Conservation (phyloP, 1,140 invertebrate species). For the Drosophila chauvacae region DNA sequence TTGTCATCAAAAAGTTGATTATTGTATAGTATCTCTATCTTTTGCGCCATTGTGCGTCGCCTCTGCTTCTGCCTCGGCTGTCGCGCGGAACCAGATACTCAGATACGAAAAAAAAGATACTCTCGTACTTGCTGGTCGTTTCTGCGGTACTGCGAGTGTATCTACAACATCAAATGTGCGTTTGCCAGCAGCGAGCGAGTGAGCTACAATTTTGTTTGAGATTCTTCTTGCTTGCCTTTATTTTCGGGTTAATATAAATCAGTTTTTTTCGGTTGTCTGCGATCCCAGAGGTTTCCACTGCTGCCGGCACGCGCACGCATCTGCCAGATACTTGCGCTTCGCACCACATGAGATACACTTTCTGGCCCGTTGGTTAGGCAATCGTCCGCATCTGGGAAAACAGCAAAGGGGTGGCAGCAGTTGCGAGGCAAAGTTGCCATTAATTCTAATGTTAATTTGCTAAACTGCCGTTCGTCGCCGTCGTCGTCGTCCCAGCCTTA, state of each 20-base stretch:
- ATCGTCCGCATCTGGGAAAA: conserved; percentile 53
- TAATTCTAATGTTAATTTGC: conserved; percentile 37
- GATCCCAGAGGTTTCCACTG: conserved; percentile 10
- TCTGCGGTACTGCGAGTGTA: conserved; percentile 50
- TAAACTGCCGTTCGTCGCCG: conserved; percentile 26
- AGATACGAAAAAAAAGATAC: conserved; percentile 49
- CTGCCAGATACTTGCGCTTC: conserved; percentile 64
- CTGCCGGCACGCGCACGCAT: conserved; percentile 62
- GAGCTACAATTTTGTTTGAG: conserved; percentile 50
- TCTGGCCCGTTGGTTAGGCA: conserved; percentile 65
- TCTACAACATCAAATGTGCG: conserved; percentile 81
- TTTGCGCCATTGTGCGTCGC: no score
- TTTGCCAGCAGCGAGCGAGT: conserved; percentile 13
- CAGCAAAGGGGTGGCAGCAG: conserved; percentile 32
- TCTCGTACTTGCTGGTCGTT: conserved; percentile 60
- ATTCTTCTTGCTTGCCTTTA: conserved; percentile 24
- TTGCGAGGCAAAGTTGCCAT: conserved; percentile 1
- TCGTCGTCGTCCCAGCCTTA: conserved; percentile 4
- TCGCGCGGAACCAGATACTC: conserved; percentile 65
- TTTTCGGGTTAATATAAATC: conserved; percentile 79
- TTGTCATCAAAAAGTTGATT: no score
- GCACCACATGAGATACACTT: conserved; percentile 31
- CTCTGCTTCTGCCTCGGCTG: conserved; percentile 22
- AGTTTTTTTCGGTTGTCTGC: conserved; percentile 42
- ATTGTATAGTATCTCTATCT: no score